Conservation (phyloP, 2,888 invertebrate species). For the Xylocampa areola region DNA sequence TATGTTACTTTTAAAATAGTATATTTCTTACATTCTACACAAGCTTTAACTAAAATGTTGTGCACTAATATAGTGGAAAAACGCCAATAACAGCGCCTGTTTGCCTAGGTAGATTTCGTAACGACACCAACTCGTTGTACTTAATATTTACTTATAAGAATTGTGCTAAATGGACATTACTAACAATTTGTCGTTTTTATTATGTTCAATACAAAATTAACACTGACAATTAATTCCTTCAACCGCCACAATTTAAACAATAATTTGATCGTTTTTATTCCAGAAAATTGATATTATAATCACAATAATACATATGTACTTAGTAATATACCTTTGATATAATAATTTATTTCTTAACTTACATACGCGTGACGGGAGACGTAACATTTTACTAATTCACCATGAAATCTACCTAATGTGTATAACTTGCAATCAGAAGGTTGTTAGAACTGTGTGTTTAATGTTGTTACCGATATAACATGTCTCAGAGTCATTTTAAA, state of each 20-base stretch:
- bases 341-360: neutral
- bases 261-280: neutral
- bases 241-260: neutral
- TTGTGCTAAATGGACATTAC: neutral
- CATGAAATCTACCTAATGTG: neutral
- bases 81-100: neutral
- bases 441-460: neutral
- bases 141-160: neutral
- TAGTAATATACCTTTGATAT: no score
- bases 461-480: neutral
- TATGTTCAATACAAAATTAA: neutral
- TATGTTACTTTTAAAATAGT: neutral
- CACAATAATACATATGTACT: no score
- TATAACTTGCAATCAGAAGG: neutral
- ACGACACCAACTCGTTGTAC: neutral
- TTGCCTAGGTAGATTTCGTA: no score
- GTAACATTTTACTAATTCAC: neutral
- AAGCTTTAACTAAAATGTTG: neutral
- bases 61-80: neutral
- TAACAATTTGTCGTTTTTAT: neutral
- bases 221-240: no score
- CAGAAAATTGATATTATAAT: no score
- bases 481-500: neutral
- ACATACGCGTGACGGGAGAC: neutral
- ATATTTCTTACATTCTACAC: neutral